phyloP scores from a whole-genome alignment of 2,797 vertebrate genomes.

The Rallus crepitans region DNA sequence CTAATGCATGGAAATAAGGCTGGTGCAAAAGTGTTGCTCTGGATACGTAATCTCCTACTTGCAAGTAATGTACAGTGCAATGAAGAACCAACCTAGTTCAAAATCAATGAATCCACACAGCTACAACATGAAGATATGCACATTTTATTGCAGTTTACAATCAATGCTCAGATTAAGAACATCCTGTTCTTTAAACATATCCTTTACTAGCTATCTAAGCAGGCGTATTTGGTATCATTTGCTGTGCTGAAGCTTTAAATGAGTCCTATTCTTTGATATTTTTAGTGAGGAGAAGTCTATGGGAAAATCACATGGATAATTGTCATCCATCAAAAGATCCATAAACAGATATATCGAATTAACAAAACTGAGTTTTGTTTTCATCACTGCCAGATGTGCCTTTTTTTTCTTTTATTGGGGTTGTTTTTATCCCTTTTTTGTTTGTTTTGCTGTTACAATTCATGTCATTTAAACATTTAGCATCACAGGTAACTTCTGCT shows the following conservation, averaged over 20 bases:
- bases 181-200: neutral
- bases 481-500: neutral
- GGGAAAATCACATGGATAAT: neutral
- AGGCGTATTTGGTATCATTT: neutral
- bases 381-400: neutral
- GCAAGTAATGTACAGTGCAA: neutral
- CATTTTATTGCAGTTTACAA: constrained; percentile 1
- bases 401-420: neutral
- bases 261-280: neutral
- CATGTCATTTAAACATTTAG: constrained; percentile 1
- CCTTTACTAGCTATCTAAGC: neutral
- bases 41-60: neutral
- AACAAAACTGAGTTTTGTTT: constrained; percentile 7
- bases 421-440: neutral
- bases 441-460: neutral
- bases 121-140: neutral
- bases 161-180: neutral
- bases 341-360: neutral
- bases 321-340: neutral
- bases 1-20: neutral
- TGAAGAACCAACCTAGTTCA: neutral
- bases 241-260: neutral
- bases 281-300: neutral
- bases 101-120: neutral
- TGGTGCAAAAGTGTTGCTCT: neutral